Conservation (phyloP, 2,113 vertebrate species). For the Rhipidura dahli region DNA sequence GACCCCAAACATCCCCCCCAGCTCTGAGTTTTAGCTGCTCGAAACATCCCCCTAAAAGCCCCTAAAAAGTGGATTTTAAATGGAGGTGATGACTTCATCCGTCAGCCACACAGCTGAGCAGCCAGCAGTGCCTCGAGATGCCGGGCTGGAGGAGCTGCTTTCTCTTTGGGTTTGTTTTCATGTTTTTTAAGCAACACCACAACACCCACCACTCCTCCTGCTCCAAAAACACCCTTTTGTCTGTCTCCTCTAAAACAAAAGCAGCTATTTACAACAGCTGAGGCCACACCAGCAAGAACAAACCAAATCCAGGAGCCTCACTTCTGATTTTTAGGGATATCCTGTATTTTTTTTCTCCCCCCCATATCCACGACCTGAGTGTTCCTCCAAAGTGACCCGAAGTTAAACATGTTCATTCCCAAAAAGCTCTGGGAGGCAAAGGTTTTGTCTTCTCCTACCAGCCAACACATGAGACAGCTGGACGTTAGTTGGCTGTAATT, state of each 20-base stretch:
- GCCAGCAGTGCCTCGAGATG: background rate
- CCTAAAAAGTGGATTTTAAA: background rate
- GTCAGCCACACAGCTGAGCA: background rate
- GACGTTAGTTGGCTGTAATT: slow-evolving; percentile 32
- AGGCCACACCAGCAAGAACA: background rate
- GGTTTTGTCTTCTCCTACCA: background rate
- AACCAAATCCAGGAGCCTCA: background rate
- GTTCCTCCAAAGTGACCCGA: background rate
- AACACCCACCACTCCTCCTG: background rate
- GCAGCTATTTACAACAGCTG: background rate
- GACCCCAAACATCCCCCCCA: background rate
- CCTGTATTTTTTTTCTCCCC: rapidly evolving
- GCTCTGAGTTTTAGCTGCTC: background rate
- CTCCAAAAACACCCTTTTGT: background rate
- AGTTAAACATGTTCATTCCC: background rate
- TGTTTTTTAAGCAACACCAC: background rate
- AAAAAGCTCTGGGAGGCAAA: background rate
- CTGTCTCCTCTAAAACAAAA: background rate
- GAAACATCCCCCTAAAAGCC: background rate
- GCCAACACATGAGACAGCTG: background rate
- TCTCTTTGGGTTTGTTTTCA: background rate
- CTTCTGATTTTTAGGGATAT: rapidly evolving
- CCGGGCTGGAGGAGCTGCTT: background rate
- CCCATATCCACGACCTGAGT: no score
- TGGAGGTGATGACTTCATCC: background rate